A percentile compares a stretch with the other conserved stretches of the same genome.
Conservation (phyloP, 2,113 vertebrate genomes). For the Pyrgilauda ruficollis region DNA sequence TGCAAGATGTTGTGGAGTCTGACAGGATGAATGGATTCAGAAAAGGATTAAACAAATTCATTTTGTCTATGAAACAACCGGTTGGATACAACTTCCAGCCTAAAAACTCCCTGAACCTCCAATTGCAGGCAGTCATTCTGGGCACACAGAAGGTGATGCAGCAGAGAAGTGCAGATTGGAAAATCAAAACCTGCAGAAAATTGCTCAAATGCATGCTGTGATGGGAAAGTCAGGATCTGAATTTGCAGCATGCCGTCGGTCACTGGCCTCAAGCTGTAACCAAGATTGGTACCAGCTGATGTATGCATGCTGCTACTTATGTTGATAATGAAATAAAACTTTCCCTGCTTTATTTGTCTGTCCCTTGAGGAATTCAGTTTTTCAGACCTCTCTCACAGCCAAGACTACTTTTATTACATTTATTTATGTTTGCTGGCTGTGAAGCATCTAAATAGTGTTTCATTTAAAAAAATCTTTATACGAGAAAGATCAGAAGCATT, state of each 20-base stretch:
- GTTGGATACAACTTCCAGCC: background rate
- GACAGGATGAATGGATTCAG: background rate
- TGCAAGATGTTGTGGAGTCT: background rate
- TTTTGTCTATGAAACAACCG: background rate
- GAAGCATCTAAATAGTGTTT: constrained; percentile 11
- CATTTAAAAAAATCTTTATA: background rate
- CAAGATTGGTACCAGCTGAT: constrained; percentile 32
- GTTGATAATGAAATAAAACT: constrained; percentile 27
- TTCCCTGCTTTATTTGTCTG: constrained; percentile 6
- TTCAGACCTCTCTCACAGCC: background rate
- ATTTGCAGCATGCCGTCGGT: background rate
- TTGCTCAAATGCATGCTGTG: background rate
- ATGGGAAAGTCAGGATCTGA: background rate
- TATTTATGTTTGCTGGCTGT: background rate
- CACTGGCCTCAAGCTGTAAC: background rate
- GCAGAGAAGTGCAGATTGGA: constrained; percentile 4
- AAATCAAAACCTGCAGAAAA: constrained; percentile 8
- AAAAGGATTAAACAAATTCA: constrained; percentile 2
- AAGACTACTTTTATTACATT: background rate
- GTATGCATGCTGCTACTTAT: background rate
- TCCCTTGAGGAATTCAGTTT: background rate
- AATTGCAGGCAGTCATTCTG: background rate
- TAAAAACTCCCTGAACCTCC: background rate
- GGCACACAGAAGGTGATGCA: background rate
- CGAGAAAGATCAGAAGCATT: background rate